Conservation (phyloP, 2,888 invertebrate species). For the Amphipyra tragopoginis region DNA sequence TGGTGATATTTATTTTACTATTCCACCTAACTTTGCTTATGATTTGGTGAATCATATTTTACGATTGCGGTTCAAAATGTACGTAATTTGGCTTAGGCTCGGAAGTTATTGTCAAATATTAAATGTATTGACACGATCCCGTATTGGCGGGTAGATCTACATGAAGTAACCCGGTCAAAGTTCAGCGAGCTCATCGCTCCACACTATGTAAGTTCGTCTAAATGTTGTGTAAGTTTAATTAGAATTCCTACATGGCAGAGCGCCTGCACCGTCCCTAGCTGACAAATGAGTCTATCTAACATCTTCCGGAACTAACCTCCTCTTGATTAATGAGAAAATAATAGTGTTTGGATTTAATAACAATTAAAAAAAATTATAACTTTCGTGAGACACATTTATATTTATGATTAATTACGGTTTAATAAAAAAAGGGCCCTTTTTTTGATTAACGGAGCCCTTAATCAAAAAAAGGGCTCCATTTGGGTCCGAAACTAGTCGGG, state of each 20-base stretch:
- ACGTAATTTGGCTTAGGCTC: constrained; percentile 21
- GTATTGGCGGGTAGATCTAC: constrained; percentile 55
- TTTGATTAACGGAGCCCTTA: no score
- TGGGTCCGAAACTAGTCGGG: no score
- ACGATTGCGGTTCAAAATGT: constrained; percentile 13
- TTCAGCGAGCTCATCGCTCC: constrained; percentile 73
- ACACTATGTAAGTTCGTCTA: constrained; percentile 76
- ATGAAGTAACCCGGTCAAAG: constrained; percentile 70
- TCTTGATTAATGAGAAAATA: constrained; percentile 63
- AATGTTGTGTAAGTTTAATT: constrained; percentile 83
- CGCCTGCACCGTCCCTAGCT: constrained; percentile 65
- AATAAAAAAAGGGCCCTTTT: no score
- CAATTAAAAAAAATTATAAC: no score
- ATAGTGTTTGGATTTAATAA: no score
- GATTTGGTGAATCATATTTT: constrained; percentile 15
- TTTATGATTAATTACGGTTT: no score
- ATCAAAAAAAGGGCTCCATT: no score
- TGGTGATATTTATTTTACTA: background rate
- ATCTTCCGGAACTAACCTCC: constrained; percentile 57
- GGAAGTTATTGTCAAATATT: constrained; percentile 37
- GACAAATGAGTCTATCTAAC: constrained; percentile 76
- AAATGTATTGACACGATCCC: constrained; percentile 46
- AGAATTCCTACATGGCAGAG: constrained; percentile 75
- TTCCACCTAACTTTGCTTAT: background rate
- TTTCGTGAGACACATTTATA: no score